phyloP scores from a whole-genome alignment of 2,888 invertebrate species.

The Spodoptera exigua region DNA sequence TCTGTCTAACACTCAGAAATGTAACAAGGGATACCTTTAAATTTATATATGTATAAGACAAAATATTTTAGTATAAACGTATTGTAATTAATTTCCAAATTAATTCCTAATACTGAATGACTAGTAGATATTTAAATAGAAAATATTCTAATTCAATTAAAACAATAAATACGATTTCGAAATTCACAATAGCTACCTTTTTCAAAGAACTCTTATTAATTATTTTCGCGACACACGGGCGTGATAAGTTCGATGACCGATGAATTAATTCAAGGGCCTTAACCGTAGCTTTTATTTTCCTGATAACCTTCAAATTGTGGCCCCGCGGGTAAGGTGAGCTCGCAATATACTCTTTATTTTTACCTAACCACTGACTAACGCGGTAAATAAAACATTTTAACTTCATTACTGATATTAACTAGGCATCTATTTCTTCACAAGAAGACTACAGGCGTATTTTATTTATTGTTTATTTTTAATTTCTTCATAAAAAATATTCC shows the following conservation, averaged over 20 bases:
- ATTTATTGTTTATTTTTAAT: no score
- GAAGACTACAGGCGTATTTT: no score
- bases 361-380: conserved; percentile 47
- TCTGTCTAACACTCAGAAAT: conserved; percentile 16
- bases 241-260: conserved; percentile 71
- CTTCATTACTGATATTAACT: neutral
- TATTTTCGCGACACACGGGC: conserved; percentile 64
- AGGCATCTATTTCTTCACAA: no score
- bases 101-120: no score
- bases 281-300: conserved; percentile 63
- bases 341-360: conserved; percentile 46
- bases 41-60: neutral
- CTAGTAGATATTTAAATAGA: no score
- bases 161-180: conserved; percentile 20
- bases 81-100: neutral
- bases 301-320: conserved; percentile 71
- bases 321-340: conserved; percentile 61
- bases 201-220: conserved; percentile 60
- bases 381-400: conserved; percentile 19
- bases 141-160: no score
- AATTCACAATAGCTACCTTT: conserved; percentile 10
- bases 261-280: conserved; percentile 72
- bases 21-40: conserved; percentile 16
- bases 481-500: no score
- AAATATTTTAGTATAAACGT: no score